Conservation (phyloP, 2,888 invertebrate species). For the Limenitis arthemis region DNA sequence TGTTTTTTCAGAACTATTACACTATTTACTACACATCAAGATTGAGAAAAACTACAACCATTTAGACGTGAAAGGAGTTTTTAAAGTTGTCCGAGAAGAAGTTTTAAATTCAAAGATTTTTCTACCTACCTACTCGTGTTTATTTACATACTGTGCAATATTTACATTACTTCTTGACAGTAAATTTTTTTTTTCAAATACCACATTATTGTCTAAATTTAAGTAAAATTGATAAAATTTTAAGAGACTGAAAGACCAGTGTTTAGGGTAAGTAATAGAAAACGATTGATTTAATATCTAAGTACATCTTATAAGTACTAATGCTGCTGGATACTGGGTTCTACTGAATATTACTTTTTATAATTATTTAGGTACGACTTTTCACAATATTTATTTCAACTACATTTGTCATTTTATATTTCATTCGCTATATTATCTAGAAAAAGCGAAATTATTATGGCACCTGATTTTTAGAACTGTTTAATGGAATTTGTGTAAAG, state of each 20-base stretch:
- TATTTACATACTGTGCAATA: constrained; percentile 13
- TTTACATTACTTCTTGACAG: constrained; percentile 21
- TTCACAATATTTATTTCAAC: too few species aligned
- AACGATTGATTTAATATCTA: constrained; percentile 4
- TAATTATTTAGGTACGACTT: not conserved
- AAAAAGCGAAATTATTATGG: too few species aligned
- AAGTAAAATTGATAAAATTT: constrained; percentile 3
- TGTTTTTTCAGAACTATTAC: not conserved
- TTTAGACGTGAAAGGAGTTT: not conserved
- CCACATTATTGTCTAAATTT: constrained; percentile 8
- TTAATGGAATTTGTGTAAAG: too few species aligned
- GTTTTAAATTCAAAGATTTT: not conserved
- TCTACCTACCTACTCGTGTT: not conserved
- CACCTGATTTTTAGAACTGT: too few species aligned
- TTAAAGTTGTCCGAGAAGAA: not conserved
- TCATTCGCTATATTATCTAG: too few species aligned
- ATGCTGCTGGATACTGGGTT: constrained; percentile 3
- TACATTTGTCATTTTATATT: too few species aligned
- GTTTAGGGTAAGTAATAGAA: not conserved
- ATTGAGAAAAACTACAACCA: constrained; percentile 1
- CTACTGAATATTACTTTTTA: not conserved
- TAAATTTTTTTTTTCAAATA: not conserved
- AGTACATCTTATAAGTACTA: constrained; percentile 16
- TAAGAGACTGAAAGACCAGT: not conserved
- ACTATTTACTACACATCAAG: constrained; percentile 1